Evolutionary conservation across 2,113 vertebrate species (phyloP).

Genomic region (Etheostoma spectabile): DNA sequence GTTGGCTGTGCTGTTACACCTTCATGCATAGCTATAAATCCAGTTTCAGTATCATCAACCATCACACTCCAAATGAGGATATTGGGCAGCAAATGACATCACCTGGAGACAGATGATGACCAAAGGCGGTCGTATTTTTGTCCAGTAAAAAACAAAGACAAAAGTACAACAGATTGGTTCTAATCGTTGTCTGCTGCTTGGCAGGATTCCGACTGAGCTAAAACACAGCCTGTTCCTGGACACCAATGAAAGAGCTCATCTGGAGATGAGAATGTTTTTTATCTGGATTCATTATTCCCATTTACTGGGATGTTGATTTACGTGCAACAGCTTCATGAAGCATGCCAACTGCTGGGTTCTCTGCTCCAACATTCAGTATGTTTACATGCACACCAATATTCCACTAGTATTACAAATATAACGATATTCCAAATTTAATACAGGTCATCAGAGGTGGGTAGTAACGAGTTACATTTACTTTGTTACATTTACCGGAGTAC

Average conservation of each 20-base stretch:
- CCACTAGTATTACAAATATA: too few relatives aligned
- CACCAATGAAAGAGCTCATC: slow-evolving; percentile 60
- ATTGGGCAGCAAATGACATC: not conserved
- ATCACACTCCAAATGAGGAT: not conserved
- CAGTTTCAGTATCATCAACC: not conserved
- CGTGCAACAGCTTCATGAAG: slow-evolving; percentile 33
- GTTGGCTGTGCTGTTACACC: not conserved
- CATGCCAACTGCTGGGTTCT: slow-evolving; percentile 1
- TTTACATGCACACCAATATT: too few relatives aligned
- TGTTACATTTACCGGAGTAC: too few relatives aligned
- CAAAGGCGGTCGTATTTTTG: not conserved
- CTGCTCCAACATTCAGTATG: not conserved
- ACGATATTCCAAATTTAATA: too few relatives aligned
- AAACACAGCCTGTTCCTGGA: slow-evolving; percentile 67
- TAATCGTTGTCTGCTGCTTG: slow-evolving; percentile 59
- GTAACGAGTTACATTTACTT: too few relatives aligned
- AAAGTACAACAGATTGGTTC: slow-evolving; percentile 55
- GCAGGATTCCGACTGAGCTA: slow-evolving; percentile 61
- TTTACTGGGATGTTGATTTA: slow-evolving; percentile 62
- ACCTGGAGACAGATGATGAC: not conserved
- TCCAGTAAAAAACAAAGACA: slow-evolving; percentile 17
- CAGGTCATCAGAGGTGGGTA: too few relatives aligned
- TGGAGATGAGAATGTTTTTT: slow-evolving; percentile 46
- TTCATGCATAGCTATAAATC: not conserved
- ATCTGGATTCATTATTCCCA: slow-evolving; percentile 51